Evolutionary conservation across 2,113 vertebrate species (phyloP), one percentile per base, ranked within the genome.

Genomic region (Nanorana parkeri): DNA sequence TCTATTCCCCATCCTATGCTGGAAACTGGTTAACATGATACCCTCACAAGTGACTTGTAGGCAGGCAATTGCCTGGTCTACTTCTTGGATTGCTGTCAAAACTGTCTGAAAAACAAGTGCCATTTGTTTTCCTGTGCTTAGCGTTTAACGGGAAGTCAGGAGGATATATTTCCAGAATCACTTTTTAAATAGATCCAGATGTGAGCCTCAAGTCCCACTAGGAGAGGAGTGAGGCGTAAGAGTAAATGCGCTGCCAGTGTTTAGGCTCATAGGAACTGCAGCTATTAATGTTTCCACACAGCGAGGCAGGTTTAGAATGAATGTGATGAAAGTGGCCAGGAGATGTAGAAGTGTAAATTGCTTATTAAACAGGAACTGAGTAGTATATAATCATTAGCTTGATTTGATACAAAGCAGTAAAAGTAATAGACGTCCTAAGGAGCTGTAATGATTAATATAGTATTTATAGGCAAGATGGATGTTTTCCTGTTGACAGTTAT

Each of bases 111-210:
- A 94, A 94, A 94, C 92, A 94, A 94, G 93, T 93, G 91, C 88
- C 94, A 88, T 94, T 94, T 95, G 89, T 94, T 94, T 95, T 92
- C 91, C 91, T 92, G 92, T 90, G 88, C 91, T 86, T 90, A 86
- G 88, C 90, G 90, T 94, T 94, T 94, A 94, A 94, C 91, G 90
- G 92, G 92, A 95, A 95, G 93, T 94, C 93, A 92, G 90, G 88
- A 92, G 90, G 87, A 90, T 85, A 89, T 89, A 86, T 93, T 94
- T 94, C 91, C 91, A 94, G 71, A 66, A 93, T 94, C 90, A 87
- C 86, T 90, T 91, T 90, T 92, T 94, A 94, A 95, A 87, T 85
- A 91, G 89, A 86, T 89, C 89, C 93, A 94, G 93, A 95, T 94
- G 93, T 91, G 86, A 81, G 65, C 78, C 51, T 58, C 79, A 56